Base-by-base conservation (phyloP, 2,888 invertebrate genomes). In the Muschampia plurimacula region DNA sequence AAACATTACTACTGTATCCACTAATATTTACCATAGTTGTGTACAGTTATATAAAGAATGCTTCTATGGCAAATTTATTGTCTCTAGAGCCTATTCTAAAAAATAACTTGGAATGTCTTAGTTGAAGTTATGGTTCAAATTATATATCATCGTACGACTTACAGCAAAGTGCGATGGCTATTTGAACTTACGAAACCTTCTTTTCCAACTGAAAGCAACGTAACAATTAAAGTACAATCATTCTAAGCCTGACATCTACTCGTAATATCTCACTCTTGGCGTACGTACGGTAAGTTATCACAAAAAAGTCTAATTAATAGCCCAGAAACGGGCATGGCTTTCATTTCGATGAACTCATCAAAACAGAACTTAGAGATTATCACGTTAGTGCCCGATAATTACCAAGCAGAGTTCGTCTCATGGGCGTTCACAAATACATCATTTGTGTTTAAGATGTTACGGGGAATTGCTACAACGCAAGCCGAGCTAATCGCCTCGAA, bases 381-480 rank as follows among this genome's bases (percentile, higher is more conserved):
- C 88, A 90, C 89, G 90, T 92, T 91, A 91, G 88, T 81, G 79
- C 78, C 82, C 85, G 90, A 91, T 93, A 93, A 93, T 93, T 92
- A 92, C 87, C 83, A 78, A 71, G 60, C 52, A 62, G 52, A 65
- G 71, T 62, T 15, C 86, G 82, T 85, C 82, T 78, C 52, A 89
- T 88, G 92, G 93, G 93, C 93, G 93, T 92, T 87, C 88, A 83
- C 89, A 83, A 85, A 91, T 90, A 86, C 87, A 92, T 92, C 92
- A 91, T 90, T 90, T 89, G 87, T 89, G 91, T 90, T 86, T 91
- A 91, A 93, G 92, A 93, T 88, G 91, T 92, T 89, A 91, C 86
- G 83, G 79, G 77, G 82, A 87, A 90, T 89, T 84, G 87, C 84
- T 84, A 81, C 82, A 76, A 75, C 78, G 46, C 67, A 83, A 81